phyloP scores from a whole-genome alignment of 2,113 vertebrate species.

The Psilopsiagon aymara region DNA sequence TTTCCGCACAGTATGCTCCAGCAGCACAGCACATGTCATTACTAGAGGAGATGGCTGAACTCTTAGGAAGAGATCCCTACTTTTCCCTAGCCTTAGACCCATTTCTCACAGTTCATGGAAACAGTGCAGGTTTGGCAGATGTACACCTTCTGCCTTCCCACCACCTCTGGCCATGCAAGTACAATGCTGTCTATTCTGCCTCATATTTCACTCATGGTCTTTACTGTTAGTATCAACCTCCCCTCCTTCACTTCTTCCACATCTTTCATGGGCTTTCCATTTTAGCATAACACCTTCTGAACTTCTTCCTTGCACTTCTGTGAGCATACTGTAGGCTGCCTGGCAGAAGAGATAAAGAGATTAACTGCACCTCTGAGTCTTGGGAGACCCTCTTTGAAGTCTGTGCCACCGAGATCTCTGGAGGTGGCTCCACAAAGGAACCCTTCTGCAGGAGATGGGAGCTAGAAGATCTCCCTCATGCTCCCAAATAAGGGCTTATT shows the following conservation, averaged over 20 bases:
- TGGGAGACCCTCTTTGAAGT: background rate
- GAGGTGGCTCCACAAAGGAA: background rate
- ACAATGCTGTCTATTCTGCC: fast-evolving
- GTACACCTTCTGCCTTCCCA: background rate
- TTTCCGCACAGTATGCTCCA: background rate
- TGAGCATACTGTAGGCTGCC: background rate
- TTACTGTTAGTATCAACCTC: background rate
- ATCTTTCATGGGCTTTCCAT: background rate
- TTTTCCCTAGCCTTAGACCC: background rate
- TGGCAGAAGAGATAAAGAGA: background rate
- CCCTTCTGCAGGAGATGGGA: background rate
- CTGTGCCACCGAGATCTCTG: background rate
- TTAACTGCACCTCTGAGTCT: background rate
- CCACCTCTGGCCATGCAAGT: background rate
- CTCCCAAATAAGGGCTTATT: background rate
- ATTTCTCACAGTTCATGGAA: background rate
- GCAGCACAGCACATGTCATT: background rate
- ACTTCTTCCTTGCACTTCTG: background rate
- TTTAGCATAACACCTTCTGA: background rate
- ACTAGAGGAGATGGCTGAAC: background rate
- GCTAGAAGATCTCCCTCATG: background rate
- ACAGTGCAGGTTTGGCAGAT: background rate
- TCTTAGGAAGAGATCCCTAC: background rate
- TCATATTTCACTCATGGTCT: background rate
- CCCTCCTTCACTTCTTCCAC: background rate